Percentiles rank a stretch among this genome's conserved stretches.
Evolutionary conservation across 2,888 invertebrate species (phyloP).

Genomic region (Terebella lapidaria): DNA sequence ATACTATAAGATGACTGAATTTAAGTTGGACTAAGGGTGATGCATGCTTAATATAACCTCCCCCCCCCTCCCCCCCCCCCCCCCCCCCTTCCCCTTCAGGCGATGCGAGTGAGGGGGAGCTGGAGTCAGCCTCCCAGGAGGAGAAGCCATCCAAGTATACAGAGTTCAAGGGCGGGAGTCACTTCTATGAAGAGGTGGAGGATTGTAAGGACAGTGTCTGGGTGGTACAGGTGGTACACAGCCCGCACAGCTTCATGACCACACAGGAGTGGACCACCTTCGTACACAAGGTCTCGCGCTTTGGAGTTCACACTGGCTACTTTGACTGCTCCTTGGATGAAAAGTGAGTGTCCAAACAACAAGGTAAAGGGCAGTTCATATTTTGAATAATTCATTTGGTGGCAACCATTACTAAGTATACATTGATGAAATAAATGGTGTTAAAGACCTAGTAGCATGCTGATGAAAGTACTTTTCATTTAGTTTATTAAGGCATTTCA

Average conservation of each 20-base stretch:
- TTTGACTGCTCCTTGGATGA: constrained; percentile 56
- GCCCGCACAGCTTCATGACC: constrained; percentile 30
- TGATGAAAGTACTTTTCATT: too few relatives aligned
- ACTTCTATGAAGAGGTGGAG: constrained; percentile 56
- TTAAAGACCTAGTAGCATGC: too few relatives aligned
- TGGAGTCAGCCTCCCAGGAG: constrained; percentile 28
- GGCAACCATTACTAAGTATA: too few relatives aligned
- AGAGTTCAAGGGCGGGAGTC: constrained; percentile 51
- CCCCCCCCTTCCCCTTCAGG: too few relatives aligned
- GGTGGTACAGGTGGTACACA: constrained; percentile 53
- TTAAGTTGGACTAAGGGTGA: too few relatives aligned
- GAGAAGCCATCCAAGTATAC: constrained; percentile 30
- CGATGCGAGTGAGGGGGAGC: constrained; percentile 44
- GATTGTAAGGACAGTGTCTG: constrained; percentile 59
- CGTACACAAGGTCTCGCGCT: constrained; percentile 51
- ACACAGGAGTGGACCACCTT: constrained; percentile 53
- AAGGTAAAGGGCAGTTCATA: too few relatives aligned
- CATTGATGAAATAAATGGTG: too few relatives aligned
- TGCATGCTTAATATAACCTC: too few relatives aligned
- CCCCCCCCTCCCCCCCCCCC: too few relatives aligned
- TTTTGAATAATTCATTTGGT: too few relatives aligned
- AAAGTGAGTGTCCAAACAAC: constrained; percentile 49
- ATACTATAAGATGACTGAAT: too few relatives aligned
- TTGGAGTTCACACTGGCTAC: constrained; percentile 56
- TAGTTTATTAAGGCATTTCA: too few relatives aligned